These are phyloP conservation scores for Drosophila suzukii DNA, from an alignment of 1,140 invertebrate species.

Conservation along the genomic window DNA sequence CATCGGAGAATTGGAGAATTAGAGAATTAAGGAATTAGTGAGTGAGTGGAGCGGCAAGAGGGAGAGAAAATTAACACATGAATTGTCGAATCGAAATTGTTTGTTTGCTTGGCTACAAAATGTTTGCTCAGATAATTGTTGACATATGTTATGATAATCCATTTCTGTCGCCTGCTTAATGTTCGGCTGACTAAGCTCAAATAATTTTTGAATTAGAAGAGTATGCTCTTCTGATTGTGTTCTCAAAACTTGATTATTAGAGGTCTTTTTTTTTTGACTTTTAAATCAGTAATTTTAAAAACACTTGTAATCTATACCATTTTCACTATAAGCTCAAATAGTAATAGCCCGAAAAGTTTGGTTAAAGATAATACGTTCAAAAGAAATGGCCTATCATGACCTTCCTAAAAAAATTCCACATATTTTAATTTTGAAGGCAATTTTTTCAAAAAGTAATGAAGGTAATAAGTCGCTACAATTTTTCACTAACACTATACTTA, in stretches of 20 bases:
- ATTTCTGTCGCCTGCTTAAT: slow-evolving; percentile 30
- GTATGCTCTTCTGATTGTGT: background rate
- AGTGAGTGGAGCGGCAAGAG: background rate
- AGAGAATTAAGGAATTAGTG: background rate
- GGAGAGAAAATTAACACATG: slow-evolving; percentile 5
- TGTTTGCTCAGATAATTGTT: slow-evolving; percentile 34
- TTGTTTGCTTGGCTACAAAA: slow-evolving; percentile 17
- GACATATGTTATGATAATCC: slow-evolving; percentile 29
- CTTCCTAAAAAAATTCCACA: no score
- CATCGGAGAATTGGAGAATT: background rate
- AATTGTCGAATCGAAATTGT: slow-evolving; percentile 3
- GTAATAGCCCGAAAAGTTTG: no score
- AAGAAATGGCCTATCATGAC: background rate
- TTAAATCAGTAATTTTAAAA: no score
- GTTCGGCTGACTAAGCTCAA: slow-evolving; percentile 9
- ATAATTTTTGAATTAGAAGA: background rate
- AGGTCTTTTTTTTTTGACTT: no score
- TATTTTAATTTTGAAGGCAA: no score
- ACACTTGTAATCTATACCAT: no score
- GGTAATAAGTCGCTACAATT: background rate
- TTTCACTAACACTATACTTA: background rate
- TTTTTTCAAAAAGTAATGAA: no score
- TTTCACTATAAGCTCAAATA: no score
- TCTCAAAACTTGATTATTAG: no score
- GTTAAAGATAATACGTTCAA: no score